Conservation (phyloP, 2,888 invertebrate species). For the Pachliopta kotzebuea region DNA sequence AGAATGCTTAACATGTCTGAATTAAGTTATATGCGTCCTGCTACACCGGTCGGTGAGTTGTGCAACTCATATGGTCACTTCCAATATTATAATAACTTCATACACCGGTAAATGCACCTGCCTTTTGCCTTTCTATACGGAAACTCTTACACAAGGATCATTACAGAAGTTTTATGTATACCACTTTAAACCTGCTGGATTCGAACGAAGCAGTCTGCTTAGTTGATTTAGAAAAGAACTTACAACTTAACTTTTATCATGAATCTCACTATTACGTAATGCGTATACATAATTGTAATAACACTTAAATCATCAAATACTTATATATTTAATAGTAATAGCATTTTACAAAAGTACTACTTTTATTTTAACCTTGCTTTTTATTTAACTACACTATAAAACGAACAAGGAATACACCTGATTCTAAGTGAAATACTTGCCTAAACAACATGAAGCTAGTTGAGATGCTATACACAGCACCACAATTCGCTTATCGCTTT, state of each 20-base stretch:
- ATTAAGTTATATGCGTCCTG: slow-evolving; percentile 17
- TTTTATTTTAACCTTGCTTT: too few relatives aligned
- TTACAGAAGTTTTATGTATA: slow-evolving; percentile 16
- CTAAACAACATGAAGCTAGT: too few relatives aligned
- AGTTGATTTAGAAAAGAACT: background rate
- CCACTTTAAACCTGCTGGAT: background rate
- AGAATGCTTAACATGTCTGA: slow-evolving; percentile 20
- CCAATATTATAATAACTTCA: slow-evolving; percentile 34
- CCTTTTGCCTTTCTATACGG: slow-evolving; percentile 43
- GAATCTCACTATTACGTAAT: too few relatives aligned
- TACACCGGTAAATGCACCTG: slow-evolving; percentile 32
- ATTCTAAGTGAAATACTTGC: too few relatives aligned
- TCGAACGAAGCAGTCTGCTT: background rate
- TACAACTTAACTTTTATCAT: background rate
- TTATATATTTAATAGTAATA: too few relatives aligned
- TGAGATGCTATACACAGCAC: too few relatives aligned
- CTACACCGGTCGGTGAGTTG: slow-evolving; percentile 32
- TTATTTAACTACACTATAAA: too few relatives aligned
- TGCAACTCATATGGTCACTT: slow-evolving; percentile 31
- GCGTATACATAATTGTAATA: too few relatives aligned
- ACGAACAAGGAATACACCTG: too few relatives aligned
- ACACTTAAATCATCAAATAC: too few relatives aligned
- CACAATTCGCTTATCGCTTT: too few relatives aligned
- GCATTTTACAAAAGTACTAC: too few relatives aligned
- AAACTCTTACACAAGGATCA: slow-evolving; percentile 34